phyloP scores from a whole-genome alignment of 1,140 invertebrate genomes.

The Pristionchus pacificus region DNA sequence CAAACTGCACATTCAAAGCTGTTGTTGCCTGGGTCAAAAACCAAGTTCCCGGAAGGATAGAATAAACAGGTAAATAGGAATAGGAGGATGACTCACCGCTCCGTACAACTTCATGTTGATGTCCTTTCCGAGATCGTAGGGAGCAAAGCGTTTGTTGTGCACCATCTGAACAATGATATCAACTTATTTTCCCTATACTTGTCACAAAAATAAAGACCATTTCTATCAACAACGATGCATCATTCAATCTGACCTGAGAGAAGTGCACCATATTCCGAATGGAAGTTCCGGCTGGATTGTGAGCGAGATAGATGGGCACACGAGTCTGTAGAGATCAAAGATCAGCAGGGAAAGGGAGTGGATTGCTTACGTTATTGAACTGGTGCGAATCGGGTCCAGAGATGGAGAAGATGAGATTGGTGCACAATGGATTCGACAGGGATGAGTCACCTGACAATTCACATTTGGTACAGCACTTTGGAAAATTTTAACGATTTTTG shows the following conservation, averaged over 20 bases:
- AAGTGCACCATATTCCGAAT: constrained; percentile 71
- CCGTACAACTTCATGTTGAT: constrained; percentile 37
- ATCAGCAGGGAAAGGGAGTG: constrained; percentile 7
- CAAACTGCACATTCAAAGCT: too few relatives aligned
- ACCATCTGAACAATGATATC: constrained; percentile 42
- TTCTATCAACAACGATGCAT: too few relatives aligned
- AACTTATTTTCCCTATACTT: neutral
- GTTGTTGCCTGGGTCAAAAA: too few relatives aligned
- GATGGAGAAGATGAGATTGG: constrained; percentile 44
- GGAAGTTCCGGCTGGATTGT: constrained; percentile 78
- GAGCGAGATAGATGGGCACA: constrained; percentile 71
- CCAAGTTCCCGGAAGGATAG: too few relatives aligned
- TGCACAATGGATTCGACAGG: constrained; percentile 43
- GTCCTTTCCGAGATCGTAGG: constrained; percentile 44
- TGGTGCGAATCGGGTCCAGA: constrained; percentile 43
- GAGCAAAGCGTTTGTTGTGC: constrained; percentile 28
- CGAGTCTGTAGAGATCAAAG: constrained; percentile 63
- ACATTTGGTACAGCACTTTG: constrained; percentile 32
- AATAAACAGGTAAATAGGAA: neutral
- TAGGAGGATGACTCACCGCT: constrained; percentile 11
- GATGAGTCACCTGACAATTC: too few relatives aligned
- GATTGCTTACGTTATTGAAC: constrained; percentile 35
- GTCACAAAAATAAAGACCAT: too few relatives aligned
- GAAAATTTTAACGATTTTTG: neutral
- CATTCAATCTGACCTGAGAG: constrained; percentile 59